phyloP scores from a whole-genome alignment of 2,888 invertebrate genomes.

The Cryptocephalus primarius region DNA sequence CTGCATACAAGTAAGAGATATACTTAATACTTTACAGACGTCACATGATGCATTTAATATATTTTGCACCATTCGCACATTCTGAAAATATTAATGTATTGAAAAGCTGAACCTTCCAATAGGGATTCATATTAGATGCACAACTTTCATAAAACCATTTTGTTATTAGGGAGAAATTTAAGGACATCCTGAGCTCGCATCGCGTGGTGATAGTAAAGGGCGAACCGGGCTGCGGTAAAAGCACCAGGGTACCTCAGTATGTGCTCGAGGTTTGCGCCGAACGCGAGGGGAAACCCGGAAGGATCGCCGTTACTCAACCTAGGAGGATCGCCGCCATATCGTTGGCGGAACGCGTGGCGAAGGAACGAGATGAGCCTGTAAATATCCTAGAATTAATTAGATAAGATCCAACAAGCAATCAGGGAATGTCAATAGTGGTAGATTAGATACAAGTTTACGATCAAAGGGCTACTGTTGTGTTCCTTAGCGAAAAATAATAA shows the following conservation, averaged over 20 bases:
- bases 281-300: constrained; percentile 37
- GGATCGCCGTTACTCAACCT: constrained; percentile 55
- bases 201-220: constrained; percentile 53
- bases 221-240: constrained; percentile 65
- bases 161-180: constrained; percentile 38
- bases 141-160: no score
- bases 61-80: no score
- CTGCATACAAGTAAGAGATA: constrained; percentile 31
- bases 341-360: constrained; percentile 52
- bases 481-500: no score
- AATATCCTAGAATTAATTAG: constrained; percentile 8
- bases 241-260: constrained; percentile 57
- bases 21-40: no score
- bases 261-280: constrained; percentile 43
- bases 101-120: no score
- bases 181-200: constrained; percentile 39
- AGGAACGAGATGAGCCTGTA: constrained; percentile 50
- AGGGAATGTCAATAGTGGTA: no score
- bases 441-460: no score
- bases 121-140: not conserved
- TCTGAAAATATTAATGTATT: no score
- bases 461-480: no score
- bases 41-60: no score
- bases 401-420: no score
- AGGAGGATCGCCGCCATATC: constrained; percentile 58